Evolutionary conservation across 2,797 vertebrate species (phyloP), one percentile per base, ranked within the genome.

Genomic region (Anniella stebbinsi): DNA sequence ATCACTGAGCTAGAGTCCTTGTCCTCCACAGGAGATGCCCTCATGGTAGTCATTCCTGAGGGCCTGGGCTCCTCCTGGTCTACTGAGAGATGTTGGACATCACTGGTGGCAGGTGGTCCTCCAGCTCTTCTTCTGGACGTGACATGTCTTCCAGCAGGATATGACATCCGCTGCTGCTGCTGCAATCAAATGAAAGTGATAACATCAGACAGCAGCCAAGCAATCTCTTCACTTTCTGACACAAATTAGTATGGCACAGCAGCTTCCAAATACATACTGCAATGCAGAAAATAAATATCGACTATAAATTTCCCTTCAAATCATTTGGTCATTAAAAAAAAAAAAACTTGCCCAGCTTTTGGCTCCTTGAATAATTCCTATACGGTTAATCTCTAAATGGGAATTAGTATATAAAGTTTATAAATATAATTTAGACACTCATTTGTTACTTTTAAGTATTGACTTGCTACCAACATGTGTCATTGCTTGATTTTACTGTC

Each of bases 171-270:
- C 33, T 23, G 17, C 38, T 81, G 51, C 60, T 69, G 48, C 38
- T 88, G 25, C 30, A 82, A 36, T 94, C 94, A 91, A 96, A 92
- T 57, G 38, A 72, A 67, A 95, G 91, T 92, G 92, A 95, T 88
- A 91, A 87, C 90, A 94, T 54, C 73, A 45, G 30, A 69, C 92
- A 88, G 67, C 80, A 93, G 78, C 80, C 88, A 11, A 86, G 60
- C 0, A 93, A 87, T 48, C 60, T 88, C 86, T 91, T 91, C 45
- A 86, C 80, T n/a, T 93, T 57, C 83, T 87, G 87, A 84, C 85
- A 63, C 48, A 76, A 90, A 63, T 76, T 91, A 73, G 60, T 89
- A 66, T 21, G 69, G 82, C 87, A 91, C 21, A 51, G 90, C 87
- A 92, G 28, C 36, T 33, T 85, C n/a, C 69, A 91, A 91, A 91